Percentiles rank a stretch among this genome's conserved stretches.
Evolutionary conservation across 2,888 invertebrate genomes (phyloP).

Genomic region (Agrochola lota): DNA sequence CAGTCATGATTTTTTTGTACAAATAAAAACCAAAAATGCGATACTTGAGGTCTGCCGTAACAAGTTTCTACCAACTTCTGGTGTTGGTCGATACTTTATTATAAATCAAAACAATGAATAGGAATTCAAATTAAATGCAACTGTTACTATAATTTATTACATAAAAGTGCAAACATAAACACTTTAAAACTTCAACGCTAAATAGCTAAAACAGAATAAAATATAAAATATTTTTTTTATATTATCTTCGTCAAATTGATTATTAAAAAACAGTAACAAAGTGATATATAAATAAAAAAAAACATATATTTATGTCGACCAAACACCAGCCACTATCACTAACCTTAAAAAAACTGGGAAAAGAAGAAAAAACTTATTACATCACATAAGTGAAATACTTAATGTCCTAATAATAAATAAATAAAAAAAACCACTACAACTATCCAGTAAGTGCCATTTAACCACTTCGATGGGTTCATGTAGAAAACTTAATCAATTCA

Average conservation of each 20-base stretch:
- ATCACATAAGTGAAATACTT: conserved; percentile 66
- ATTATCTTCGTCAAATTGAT: neutral
- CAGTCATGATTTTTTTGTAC: conserved; percentile 29
- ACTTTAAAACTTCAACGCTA: conserved; percentile 3
- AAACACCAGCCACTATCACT: conserved; percentile 26
- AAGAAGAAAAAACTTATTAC: conserved; percentile 36
- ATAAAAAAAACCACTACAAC: conserved; percentile 71
- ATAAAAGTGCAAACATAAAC: neutral
- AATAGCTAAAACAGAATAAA: neutral
- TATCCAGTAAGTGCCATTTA: conserved; percentile 70
- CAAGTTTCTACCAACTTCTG: conserved; percentile 14
- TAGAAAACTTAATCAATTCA: conserved; percentile 72
- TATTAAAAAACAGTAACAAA: neutral
- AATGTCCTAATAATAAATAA: conserved; percentile 76
- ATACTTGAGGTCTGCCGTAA: conserved; percentile 4
- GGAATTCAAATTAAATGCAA: conserved; percentile 2
- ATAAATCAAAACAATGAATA: neutral
- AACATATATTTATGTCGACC: conserved; percentile 60
- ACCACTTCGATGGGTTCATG: conserved; percentile 78
- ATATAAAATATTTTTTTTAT: neutral
- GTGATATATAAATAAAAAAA: neutral
- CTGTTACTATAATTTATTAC: neutral
- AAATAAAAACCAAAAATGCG: conserved; percentile 15
- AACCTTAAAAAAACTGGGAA: conserved; percentile 25
- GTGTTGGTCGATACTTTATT: conserved; percentile 27